Evolutionary conservation across 2,888 invertebrate species (phyloP).

Genomic region (Bugula neritina): DNA sequence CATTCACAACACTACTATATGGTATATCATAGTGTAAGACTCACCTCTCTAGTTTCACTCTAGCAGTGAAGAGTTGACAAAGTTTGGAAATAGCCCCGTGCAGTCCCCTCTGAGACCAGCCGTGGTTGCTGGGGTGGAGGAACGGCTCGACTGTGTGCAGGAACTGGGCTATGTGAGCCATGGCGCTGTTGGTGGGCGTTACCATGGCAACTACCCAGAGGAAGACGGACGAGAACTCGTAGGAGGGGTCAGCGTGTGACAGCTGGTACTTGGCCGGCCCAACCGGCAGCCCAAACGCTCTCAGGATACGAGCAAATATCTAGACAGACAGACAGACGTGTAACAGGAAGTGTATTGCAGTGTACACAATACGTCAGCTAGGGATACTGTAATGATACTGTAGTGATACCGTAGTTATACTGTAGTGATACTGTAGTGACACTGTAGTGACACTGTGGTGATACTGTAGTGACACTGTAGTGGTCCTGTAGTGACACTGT

Average conservation of each 20-base stretch:
- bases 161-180: slow-evolving; percentile 68
- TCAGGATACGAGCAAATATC: slow-evolving; percentile 60
- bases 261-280: slow-evolving; percentile 54
- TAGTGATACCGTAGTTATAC: too few relatives aligned
- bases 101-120: slow-evolving; percentile 64
- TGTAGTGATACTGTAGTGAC: too few relatives aligned
- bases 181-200: slow-evolving; percentile 46
- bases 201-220: slow-evolving; percentile 60
- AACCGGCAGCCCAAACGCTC: slow-evolving; percentile 73
- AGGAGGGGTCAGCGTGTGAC: slow-evolving; percentile 47
- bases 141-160: slow-evolving; percentile 78
- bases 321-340: slow-evolving; percentile 32
- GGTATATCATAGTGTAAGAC: background rate
- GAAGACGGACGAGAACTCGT: slow-evolving; percentile 58
- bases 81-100: slow-evolving; percentile 12
- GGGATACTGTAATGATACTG: too few relatives aligned
- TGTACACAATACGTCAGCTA: too few relatives aligned
- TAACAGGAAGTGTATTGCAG: too few relatives aligned
- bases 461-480: too few relatives aligned
- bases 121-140: slow-evolving; percentile 80
- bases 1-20: too few relatives aligned
- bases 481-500: too few relatives aligned
- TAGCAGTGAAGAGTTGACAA: background rate
- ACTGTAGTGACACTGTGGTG: too few relatives aligned
- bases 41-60: slow-evolving; percentile 16